Conservation (phyloP, 2,797 vertebrate species). For the Hippoglossus hippoglossus region DNA sequence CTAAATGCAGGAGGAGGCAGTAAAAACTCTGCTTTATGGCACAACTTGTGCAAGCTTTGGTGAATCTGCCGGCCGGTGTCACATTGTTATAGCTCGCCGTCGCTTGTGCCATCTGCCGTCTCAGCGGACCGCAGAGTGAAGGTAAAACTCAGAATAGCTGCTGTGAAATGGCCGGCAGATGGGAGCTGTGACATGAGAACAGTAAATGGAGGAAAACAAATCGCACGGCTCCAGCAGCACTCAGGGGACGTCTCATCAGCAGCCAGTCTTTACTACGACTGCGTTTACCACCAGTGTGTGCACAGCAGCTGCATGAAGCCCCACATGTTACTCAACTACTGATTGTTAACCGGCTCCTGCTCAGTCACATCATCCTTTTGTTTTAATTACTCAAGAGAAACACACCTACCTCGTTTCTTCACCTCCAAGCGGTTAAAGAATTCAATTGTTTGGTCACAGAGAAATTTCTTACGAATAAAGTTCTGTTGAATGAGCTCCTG, state of each 20-base stretch:
- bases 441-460: too few relatives aligned
- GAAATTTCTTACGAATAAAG: too few relatives aligned
- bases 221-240: not conserved
- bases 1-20: not conserved
- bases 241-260: constrained; percentile 25
- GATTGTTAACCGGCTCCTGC: too few relatives aligned
- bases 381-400: too few relatives aligned
- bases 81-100: constrained; percentile 26
- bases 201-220: constrained; percentile 11
- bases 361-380: too few relatives aligned
- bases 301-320: not conserved
- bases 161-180: constrained; percentile 42
- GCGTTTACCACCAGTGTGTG: not conserved
- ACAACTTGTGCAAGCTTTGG: not conserved
- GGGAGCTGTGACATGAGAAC: constrained; percentile 36
- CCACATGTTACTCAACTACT: not conserved
- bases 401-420: too few relatives aligned
- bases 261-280: not conserved
- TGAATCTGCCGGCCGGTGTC: constrained; percentile 21
- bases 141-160: constrained; percentile 20
- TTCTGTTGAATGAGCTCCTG: too few relatives aligned
- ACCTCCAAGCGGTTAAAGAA: too few relatives aligned
- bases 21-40: not conserved
- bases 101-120: constrained; percentile 47
- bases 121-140: constrained; percentile 36